Conservation (phyloP, 2,113 vertebrate species). For the Rallus limicola region DNA sequence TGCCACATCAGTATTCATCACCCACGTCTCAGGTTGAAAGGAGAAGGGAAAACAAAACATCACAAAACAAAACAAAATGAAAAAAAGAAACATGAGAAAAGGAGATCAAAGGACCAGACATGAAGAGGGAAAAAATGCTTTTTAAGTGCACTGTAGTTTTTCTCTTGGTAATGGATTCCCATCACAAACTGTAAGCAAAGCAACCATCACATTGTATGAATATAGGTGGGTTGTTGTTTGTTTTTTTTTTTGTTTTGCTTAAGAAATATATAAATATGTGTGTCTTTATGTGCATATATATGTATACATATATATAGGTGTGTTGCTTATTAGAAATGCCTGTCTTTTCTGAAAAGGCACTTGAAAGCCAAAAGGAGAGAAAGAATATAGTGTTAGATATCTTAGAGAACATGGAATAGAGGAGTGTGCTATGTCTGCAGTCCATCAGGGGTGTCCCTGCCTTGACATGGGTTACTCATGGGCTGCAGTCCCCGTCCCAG, state of each 20-base stretch:
- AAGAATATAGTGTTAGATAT: neutral
- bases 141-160: neutral
- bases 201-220: neutral
- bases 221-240: neutral
- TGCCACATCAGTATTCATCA: constrained; percentile 8
- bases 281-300: neutral
- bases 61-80: neutral
- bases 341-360: neutral
- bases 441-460: neutral
- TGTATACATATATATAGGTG: accelerated
- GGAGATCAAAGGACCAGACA: neutral
- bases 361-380: neutral
- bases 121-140: neutral
- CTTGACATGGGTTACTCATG: accelerated
- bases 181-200: neutral
- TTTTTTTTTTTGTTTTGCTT: neutral
- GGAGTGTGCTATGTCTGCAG: neutral
- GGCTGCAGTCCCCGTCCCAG: accelerated
- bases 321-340: neutral
- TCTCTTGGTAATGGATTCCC: neutral
- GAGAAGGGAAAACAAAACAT: neutral
- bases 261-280: neutral
- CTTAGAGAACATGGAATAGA: neutral
- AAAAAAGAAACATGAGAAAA: neutral
- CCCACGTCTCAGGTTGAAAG: neutral